A percentile compares a stretch with the other conserved stretches of the same genome.
Evolutionary conservation across 2,888 invertebrate genomes (phyloP).

Genomic region (Penaeus monodon): DNA sequence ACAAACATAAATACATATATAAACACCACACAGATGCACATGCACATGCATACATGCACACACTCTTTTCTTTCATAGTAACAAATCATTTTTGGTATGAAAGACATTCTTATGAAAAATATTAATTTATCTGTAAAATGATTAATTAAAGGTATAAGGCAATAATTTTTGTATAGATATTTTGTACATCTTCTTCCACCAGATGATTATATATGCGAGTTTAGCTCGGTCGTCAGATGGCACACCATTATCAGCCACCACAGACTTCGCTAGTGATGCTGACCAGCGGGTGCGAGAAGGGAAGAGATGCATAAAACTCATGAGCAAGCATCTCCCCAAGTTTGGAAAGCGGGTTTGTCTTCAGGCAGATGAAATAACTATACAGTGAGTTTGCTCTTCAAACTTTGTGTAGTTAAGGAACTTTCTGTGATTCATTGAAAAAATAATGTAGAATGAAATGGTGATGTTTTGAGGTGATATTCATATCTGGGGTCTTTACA

Average conservation of each 20-base stretch:
- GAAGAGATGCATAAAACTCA: constrained; percentile 68
- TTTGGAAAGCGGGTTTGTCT: constrained; percentile 70
- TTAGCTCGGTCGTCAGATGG: constrained; percentile 69
- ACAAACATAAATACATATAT: too few species aligned
- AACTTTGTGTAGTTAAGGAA: neutral
- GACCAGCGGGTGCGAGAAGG: constrained; percentile 68
- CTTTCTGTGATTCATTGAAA: neutral
- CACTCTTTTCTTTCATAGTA: too few species aligned
- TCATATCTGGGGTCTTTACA: constrained; percentile 55
- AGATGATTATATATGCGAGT: constrained; percentile 57
- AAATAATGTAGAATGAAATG: neutral
- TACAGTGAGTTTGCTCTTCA: constrained; percentile 69
- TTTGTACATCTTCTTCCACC: neutral
- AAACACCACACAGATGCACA: too few species aligned
- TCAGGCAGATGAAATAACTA: constrained; percentile 68
- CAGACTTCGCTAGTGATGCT: constrained; percentile 68
- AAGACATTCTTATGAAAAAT: neutral
- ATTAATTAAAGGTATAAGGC: neutral
- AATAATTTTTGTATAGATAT: neutral
- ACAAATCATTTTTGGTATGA: neutral
- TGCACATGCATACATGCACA: too few species aligned
- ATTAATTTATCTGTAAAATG: too few species aligned
- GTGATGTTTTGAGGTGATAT: neutral
- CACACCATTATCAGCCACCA: constrained; percentile 69
- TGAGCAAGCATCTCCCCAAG: constrained; percentile 68